Base-by-base conservation (phyloP, 2,888 invertebrate species). In the Papilio protenor region DNA sequence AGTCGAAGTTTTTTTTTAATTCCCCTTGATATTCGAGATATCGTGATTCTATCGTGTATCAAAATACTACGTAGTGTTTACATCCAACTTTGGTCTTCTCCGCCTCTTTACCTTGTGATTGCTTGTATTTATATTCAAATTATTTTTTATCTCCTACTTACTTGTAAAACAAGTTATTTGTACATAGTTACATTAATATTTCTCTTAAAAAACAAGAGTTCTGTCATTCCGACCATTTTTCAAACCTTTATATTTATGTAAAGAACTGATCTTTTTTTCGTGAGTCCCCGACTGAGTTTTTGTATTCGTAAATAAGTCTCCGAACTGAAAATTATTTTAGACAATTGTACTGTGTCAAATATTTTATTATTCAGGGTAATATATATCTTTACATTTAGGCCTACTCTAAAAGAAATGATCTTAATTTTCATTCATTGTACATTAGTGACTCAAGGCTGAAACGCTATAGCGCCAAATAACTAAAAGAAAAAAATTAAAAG, bases 331-430 rank as follows among this genome's bases (percentile, higher is more conserved):
- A 1, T 69, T 45, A 21, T 69, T 45, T 40, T 69, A 69, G 45
- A 69, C 66, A 69, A n/a, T 21, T 69, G 45, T 69, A 69, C 66
- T 69, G 45, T 69, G 45, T 69, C 66, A 14, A 11, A 66, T 55
- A 45, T 49, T 11, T n/a, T 75, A 55, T 23, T 66, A 69, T 49
- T 21, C 33, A 57, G 47, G 16, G 52, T 55, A 57, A 69, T 45
- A 3, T 69, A 45, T 69, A n/a, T n/a, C 45, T 69, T n/a, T 69
- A 69, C 11, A 69, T 69, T 69, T 69, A 69, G 66, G 66, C 66
- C 40, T 69, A 69, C 40, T 12, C n/a, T 69, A 40, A 40, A 45
- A 33, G 45, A 66, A 66, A n/a, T n/a, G 11, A 16, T 61, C 11
- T 59, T 64, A 1, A 16, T 61, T 61, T 61, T 12, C 61, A 59